Base-by-base conservation (phyloP, 2,113 vertebrate species). In the Willisornis vidua region DNA sequence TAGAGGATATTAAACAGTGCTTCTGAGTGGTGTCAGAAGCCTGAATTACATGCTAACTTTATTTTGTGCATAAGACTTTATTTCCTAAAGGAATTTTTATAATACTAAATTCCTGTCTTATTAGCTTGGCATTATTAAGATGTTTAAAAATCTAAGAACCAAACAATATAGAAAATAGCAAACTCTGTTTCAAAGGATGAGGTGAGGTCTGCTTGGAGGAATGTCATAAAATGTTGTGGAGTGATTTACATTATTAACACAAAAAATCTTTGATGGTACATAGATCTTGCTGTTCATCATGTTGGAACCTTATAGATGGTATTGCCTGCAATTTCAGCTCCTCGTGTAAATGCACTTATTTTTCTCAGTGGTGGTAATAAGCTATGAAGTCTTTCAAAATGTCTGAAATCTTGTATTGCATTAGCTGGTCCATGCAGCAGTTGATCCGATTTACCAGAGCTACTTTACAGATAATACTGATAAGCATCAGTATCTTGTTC, bases 1-100 rank as follows among this genome's bases (percentile, higher is more conserved):
- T 63, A 87, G 16, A 84, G 65, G 31, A 51, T 86, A 63, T 89
- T 90, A 39, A 93, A 74, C 28, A 74, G 57, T 93, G 29, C 61
- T 92, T 16, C 59, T 3, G 4, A 45, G 10, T 71, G 63, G 35
- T 33, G 8, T 90, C 43, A 67, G 83, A 51, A 93, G 57, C 43
- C 55, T 94, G 43, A 77, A 66, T 66, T 28, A 46, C 37, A 25
- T 28, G 7, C 15, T 61, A 31, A 19, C n/a, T 61, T 73, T 54
- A n/a, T 55, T 58, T 72, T 76, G 4, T 83, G n/a, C 19, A 2
- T 57, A 52, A 49, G 45, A 3, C 7, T 25, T 14, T 20, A 45
- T 73, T 91, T 79, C 39, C 35, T 55, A 26, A 51, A 59, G 18
- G 12, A 39, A 18, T 39, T 73, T 85, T 72, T 55, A 8, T 65